A percentile compares a stretch with the other conserved stretches of the same genome.
phyloP scores from a whole-genome alignment of 2,113 vertebrate genomes.

The Mormoops blainvillei region DNA sequence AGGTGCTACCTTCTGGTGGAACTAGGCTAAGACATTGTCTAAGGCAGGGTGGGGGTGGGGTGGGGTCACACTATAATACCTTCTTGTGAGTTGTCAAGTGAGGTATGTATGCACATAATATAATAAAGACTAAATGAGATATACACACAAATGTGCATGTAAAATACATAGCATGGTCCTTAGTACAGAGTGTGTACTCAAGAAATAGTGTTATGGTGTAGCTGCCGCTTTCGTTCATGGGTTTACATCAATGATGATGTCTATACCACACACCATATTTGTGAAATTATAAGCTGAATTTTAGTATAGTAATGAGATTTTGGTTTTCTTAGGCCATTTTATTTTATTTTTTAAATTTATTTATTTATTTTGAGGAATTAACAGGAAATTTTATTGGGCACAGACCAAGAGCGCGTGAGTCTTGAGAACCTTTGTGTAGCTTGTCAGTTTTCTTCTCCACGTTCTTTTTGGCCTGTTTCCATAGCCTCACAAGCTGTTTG shows the following conservation, averaged over 20 bases:
- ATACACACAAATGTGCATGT: not conserved
- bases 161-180: not conserved
- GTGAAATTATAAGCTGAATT: not conserved
- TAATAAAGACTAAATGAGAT: not conserved
- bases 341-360: not conserved
- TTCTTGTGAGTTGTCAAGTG: not conserved
- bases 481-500: constrained; percentile 68
- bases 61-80: not conserved
- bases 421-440: not conserved
- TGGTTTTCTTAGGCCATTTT: not conserved
- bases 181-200: not conserved
- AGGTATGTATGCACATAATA: not conserved
- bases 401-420: not conserved
- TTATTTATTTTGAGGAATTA: not conserved
- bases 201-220: not conserved
- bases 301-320: not conserved
- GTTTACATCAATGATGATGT: not conserved
- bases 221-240: not conserved
- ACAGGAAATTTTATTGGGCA: not conserved
- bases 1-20: not conserved
- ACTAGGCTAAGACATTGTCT: not conserved
- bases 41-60: too few relatives aligned
- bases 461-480: not conserved
- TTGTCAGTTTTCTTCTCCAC: not conserved
- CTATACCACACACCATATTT: not conserved